Base-by-base conservation (phyloP, 2,113 vertebrate genomes). In the Caracal caracal region DNA sequence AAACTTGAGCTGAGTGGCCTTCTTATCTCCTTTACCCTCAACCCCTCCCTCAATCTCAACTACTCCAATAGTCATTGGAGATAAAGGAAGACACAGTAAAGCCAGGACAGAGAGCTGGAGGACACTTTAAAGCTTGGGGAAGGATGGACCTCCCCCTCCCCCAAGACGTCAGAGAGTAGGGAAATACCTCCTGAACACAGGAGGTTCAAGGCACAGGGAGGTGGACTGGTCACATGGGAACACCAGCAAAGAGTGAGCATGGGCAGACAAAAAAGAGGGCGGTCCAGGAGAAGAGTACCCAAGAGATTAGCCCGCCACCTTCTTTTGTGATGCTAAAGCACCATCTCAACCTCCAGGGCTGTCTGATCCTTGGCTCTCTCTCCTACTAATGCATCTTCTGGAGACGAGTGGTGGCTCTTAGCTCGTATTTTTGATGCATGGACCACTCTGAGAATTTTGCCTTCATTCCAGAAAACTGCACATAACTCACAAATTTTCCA, bases 271-370 rank as follows among this genome's bases (percentile, higher is more conserved):
- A 2, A 11, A 10, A 51, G 10, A 17, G 8, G 13, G 40, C 2
- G 2, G 47, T 0, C 10, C n/a, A 37, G 28, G 35, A 63, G 43
- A 16, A 80, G 51, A 0, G 2, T 16, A 20, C 10, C 0, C 3
- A 49, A 37, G 35, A 76, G 65, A 24, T 12, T 5, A n/a, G 3
- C 24, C 43, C 0, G 3, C 2, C 49, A 47, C 17, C 33, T 75
- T 47, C 65, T 16, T 78, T 28, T 35, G 26, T 1, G 20, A 35
- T 15, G 1, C 22, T 51, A 22, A n/a, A 17, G 4, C 2, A 15
- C 30, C 26, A 8, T 3, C 35, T 53, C 24, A 28, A 20, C 28
- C 53, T 65, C 33, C 2, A 43, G 49, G 4, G 1, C 47, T n/a
- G 1, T 12, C 16, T 13, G 5, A 15, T 10, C 19, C 24, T 51